Conservation (phyloP, 2,797 vertebrate species). For the Betta splendens region DNA sequence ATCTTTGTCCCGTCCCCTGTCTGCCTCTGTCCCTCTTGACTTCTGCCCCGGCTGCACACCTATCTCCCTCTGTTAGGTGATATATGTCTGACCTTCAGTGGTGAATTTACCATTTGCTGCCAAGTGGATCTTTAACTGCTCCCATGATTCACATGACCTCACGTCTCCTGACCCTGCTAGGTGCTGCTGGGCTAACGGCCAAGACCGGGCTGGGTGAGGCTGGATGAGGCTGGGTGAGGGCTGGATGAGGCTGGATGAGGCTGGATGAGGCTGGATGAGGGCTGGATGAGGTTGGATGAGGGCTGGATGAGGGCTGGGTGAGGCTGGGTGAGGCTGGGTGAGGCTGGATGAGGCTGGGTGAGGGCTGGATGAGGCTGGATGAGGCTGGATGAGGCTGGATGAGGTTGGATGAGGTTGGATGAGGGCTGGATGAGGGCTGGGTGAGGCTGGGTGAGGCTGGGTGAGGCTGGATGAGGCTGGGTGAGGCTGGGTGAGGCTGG, state of each 20-base stretch:
- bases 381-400: too few relatives aligned
- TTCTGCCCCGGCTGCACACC: slow-evolving; percentile 22
- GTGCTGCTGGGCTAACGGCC: slow-evolving; percentile 52
- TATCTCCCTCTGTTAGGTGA: slow-evolving; percentile 56
- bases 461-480: slow-evolving; percentile 46
- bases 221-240: slow-evolving; percentile 56
- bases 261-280: slow-evolving; percentile 57
- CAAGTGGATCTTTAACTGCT: slow-evolving; percentile 74
- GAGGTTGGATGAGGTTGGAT: slow-evolving; percentile 52
- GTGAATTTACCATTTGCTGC: slow-evolving; percentile 68
- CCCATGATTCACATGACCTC: slow-evolving; percentile 76
- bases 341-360: slow-evolving; percentile 54
- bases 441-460: slow-evolving; percentile 45
- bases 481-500: slow-evolving; percentile 58
- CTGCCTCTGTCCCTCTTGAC: slow-evolving; percentile 1
- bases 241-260: too few relatives aligned
- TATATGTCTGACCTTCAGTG: slow-evolving; percentile 73
- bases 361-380: too few relatives aligned
- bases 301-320: too few relatives aligned
- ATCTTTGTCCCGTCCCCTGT: slow-evolving; percentile 15
- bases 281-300: too few relatives aligned
- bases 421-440: slow-evolving; percentile 63
- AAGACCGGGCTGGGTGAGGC: slow-evolving; percentile 54
- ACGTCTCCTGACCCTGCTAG: slow-evolving; percentile 70
- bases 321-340: slow-evolving; percentile 46